Base-by-base conservation (phyloP, 2,797 vertebrate genomes). In the Enteromius anoplus region DNA sequence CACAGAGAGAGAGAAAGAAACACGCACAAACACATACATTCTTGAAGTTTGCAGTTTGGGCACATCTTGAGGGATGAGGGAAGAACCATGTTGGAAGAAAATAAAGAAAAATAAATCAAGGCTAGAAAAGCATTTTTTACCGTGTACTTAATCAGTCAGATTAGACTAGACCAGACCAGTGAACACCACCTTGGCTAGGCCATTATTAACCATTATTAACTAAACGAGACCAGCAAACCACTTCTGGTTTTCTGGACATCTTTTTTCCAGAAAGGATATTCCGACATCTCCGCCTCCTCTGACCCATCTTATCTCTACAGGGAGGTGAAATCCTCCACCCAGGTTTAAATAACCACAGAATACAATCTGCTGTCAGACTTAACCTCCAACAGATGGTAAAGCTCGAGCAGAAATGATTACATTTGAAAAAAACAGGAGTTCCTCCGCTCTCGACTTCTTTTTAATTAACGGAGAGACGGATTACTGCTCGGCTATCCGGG, bases 341-440 rank as follows among this genome's bases (percentile, higher is more conserved):
- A 93, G 93, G 89, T 92, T 94, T 94, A 93, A 94, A 95, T 94
- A 92, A 94, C 93, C 92, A 91, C 92, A 92, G 92, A 94, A 94
- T 93, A 93, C 93, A 94, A 95, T 95, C 95, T 95, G 94, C 92
- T 94, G 92, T 89, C 88, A 93, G 94, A 94, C 93, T 96, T 97
- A 97, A 97, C 96, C 95, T 97, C 94, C 93, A 96, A 92, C 96
- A 97, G 97, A 97, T 97, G 97, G 96, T 96, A 97, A 97, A 97
- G 96, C 96, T 96, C 94, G 95, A 93, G 90, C 93, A 93, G 96
- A 96, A 95, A 96, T 97, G 95, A 96, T 96, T 96, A 95, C 95
- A 96, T 96, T 96, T 95, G 93, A 88, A 92, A 90, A 90, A 93
- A 94, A 94, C 95, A 95, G 88, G 93, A 94, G 94, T 96, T 95